Evolutionary conservation across 2,113 vertebrate species (phyloP).

Genomic region (Esox niger): DNA sequence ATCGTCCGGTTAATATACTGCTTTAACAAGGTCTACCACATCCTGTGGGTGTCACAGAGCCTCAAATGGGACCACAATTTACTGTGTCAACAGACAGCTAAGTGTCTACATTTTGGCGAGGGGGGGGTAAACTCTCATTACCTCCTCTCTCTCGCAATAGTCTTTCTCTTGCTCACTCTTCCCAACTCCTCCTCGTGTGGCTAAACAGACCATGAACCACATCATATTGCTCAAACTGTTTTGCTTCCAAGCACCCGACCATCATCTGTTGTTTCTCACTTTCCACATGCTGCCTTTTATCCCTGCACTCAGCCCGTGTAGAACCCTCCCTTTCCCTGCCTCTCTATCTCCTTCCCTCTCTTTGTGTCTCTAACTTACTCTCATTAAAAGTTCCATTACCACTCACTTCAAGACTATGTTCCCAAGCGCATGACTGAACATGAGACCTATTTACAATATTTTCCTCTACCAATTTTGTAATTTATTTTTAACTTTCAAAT

Average conservation of each 20-base stretch:
- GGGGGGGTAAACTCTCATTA: not conserved
- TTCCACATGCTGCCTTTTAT: not conserved
- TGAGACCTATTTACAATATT: conserved; percentile 6
- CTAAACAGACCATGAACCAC: conserved; percentile 7
- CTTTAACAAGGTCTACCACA: conserved; percentile 29
- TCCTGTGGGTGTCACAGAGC: conserved; percentile 45
- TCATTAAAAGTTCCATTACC: not conserved
- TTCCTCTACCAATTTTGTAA: conserved; percentile 26
- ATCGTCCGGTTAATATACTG: conserved; percentile 30
- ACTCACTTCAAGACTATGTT: conserved; percentile 15
- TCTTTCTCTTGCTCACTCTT: not conserved
- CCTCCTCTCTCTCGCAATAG: conserved; percentile 1
- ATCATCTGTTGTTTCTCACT: not conserved
- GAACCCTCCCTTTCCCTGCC: not conserved
- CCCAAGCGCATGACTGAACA: conserved; percentile 35
- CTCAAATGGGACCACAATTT: conserved; percentile 46
- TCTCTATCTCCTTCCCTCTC: not conserved
- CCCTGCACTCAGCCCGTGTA: not conserved
- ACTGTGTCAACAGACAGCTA: conserved; percentile 53
- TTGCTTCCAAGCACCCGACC: not conserved
- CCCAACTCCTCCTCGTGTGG: not conserved
- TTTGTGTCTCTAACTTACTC: conserved; percentile 25
- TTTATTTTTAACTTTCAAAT: conserved; percentile 12
- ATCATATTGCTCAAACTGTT: not conserved
- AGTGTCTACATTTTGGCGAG: conserved; percentile 45